Base-by-base conservation (phyloP, 2,888 invertebrate species). In the Pollenia griseotomentosa region DNA sequence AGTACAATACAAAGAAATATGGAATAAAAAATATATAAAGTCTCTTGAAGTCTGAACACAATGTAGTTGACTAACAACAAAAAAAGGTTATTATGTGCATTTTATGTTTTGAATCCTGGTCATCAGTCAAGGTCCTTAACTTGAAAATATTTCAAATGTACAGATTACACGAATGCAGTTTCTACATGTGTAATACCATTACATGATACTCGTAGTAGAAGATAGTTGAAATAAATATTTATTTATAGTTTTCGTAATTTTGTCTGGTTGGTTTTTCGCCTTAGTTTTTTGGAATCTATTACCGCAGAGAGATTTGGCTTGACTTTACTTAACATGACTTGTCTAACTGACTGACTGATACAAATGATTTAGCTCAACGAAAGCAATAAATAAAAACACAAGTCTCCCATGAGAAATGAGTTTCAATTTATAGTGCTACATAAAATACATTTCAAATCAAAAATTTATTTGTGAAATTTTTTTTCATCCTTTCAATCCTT, bases 121-220 rank as follows among this genome's bases (percentile, higher is more conserved):
- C 70, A 59, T 59, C 42, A 79, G 59, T 70, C 79, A 79, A 79
- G 79, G 70, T 79, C 65, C 70, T 79, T 70, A 40, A 70, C 23
- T 61, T 42, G 19, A 61, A 61, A 42, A 61, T 23, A 70, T 78
- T 48, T 42, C 57, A 66, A 46, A n/a, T 44, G 16, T 61, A 51
- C 44, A 79, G 3, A 68, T 44, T 55, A 23, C 48, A 51, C 2
- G 19, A 14, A 9, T 63, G 40, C 16, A 42, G n/a, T 63, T 44
- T 63, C 12, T 61, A 5, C 44, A 42, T 40, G 3, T 23, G 1
- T 46, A 23, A 23, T 23, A 10, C 6, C 23, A 51, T 51, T 16
- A 51, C 14, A 23, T 19, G 59, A 5, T 33, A 19, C 44, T 44
- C 42, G n/a, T 12, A 71, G n/a, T 16, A 48, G 12, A 55, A 16